These are phyloP conservation scores for Mergus octosetaceus DNA, from an alignment of 2,797 vertebrate species.

Conservation along the genomic window DNA sequence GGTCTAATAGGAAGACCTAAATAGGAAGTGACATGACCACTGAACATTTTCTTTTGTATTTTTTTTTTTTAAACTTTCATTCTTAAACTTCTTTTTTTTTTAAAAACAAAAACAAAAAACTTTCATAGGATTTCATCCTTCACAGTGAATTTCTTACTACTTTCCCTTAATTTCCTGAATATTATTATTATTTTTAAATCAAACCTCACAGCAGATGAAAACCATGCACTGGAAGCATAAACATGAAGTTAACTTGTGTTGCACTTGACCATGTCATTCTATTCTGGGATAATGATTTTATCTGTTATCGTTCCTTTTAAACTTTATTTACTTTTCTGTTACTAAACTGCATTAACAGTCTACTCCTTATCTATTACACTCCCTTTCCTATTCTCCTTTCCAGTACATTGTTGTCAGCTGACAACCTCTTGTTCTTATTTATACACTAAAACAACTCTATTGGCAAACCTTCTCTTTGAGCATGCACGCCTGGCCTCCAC, in stretches of 20 bases:
- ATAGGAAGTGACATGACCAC: not conserved
- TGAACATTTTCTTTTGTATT: not conserved
- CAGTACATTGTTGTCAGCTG: not conserved
- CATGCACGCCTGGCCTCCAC: not conserved
- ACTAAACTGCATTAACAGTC: not conserved
- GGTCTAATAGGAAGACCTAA: not conserved
- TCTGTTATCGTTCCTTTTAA: not conserved
- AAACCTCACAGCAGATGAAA: not conserved
- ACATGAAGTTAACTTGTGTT: not conserved
- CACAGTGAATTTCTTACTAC: not conserved
- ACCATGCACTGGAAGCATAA: not conserved
- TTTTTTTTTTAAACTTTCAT: not conserved
- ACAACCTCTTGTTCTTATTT: not conserved
- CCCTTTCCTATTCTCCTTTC: not conserved
- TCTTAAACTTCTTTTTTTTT: no score
- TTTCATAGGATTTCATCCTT: no score
- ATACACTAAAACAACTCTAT: not conserved
- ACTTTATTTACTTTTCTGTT: not conserved
- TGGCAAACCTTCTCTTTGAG: not conserved
- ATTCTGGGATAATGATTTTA: not conserved
- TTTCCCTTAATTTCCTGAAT: not conserved
- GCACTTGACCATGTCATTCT: not conserved
- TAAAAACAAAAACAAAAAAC: no score
- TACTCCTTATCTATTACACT: not conserved
- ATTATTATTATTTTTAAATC: not conserved